Conservation (phyloP, 2,888 invertebrate genomes). For the Dolichomitus sp. region DNA sequence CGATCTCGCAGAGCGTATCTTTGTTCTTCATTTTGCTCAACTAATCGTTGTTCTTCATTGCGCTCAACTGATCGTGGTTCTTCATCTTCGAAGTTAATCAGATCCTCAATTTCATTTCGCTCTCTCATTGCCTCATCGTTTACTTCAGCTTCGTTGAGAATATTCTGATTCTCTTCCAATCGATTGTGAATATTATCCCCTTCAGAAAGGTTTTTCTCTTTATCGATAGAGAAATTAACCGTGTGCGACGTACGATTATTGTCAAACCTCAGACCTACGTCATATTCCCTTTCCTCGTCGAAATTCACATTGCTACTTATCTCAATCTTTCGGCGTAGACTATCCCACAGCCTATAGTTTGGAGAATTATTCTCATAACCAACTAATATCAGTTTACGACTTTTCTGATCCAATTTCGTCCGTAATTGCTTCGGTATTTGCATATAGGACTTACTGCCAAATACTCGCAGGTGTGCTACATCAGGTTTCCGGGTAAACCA, state of each 20-base stretch:
- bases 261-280: neutral
- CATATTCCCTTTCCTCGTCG: neutral
- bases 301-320: conserved; percentile 18
- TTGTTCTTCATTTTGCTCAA: conserved; percentile 18
- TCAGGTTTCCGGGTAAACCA: conserved; percentile 4
- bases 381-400: neutral
- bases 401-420: conserved; percentile 10
- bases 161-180: conserved; percentile 17
- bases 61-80: neutral
- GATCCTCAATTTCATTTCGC: conserved; percentile 5
- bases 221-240: neutral
- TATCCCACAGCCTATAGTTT: conserved; percentile 22
- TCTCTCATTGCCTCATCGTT: neutral
- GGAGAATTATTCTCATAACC: conserved; percentile 20
- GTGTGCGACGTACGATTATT: neutral
- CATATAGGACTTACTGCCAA: conserved; percentile 13
- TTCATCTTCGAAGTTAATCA: neutral
- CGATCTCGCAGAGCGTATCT: conserved; percentile 41
- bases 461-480: neutral
- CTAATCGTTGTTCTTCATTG: conserved; percentile 9
- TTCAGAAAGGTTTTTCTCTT: neutral
- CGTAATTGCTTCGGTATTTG: conserved; percentile 23
- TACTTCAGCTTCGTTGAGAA: conserved; percentile 7
- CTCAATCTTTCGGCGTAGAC: conserved; percentile 11
- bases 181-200: neutral